These are phyloP conservation scores for Laupala kohalensis DNA, from an alignment of 1,140 invertebrate species.

Conservation along the genomic window DNA sequence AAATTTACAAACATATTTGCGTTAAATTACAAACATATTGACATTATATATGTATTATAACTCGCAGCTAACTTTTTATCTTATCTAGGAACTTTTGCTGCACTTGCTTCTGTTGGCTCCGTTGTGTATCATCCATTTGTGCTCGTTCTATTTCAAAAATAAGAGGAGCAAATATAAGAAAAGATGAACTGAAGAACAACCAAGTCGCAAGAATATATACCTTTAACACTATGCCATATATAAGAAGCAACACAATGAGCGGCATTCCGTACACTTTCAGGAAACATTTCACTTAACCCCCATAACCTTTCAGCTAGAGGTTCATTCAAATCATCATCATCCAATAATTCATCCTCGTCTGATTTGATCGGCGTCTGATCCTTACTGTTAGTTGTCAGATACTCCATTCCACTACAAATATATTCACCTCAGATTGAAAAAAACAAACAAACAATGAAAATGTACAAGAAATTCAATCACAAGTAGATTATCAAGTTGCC, in stretches of 20 bases:
- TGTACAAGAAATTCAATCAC: no score
- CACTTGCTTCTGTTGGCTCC: slow-evolving; percentile 89
- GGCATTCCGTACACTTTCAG: slow-evolving; percentile 57
- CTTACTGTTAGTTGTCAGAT: slow-evolving; percentile 41
- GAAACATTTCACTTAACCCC: slow-evolving; percentile 92
- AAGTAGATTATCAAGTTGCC: no score
- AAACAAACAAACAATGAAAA: no score
- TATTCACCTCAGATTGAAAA: no score
- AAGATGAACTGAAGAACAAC: slow-evolving; percentile 78
- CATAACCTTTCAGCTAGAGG: slow-evolving; percentile 67
- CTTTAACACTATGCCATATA: slow-evolving; percentile 25
- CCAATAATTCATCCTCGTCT: slow-evolving; percentile 23
- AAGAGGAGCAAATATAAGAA: slow-evolving; percentile 80
- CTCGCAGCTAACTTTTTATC: no score
- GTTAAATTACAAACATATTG: no score
- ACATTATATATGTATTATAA: no score
- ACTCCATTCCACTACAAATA: slow-evolving; percentile 48
- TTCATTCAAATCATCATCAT: slow-evolving; percentile 55
- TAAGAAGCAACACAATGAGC: slow-evolving; percentile 34
- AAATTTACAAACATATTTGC: no score
- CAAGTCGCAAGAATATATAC: slow-evolving; percentile 51
- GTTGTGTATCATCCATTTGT: slow-evolving; percentile 84
- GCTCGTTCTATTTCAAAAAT: slow-evolving; percentile 85
- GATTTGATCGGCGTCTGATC: slow-evolving; percentile 46
- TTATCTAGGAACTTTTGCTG: no score